Percentiles rank a stretch among this genome's conserved stretches.
These are phyloP conservation scores for Mechanitis messenoides DNA, from an alignment of 2,888 invertebrate species.

Conservation along the genomic window DNA sequence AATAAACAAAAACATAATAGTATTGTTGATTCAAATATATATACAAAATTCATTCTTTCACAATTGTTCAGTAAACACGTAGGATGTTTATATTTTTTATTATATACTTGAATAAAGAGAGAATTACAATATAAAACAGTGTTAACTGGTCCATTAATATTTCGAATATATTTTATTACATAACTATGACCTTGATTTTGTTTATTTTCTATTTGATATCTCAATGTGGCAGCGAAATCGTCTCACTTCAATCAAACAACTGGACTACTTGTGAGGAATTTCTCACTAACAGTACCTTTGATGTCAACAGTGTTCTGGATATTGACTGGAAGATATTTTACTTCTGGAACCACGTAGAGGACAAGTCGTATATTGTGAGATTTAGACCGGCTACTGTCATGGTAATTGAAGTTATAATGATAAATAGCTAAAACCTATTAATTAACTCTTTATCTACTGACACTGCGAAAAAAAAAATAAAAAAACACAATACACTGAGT, in stretches of 20 bases:
- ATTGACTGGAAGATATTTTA: slow-evolving; percentile 57
- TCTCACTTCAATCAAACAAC: slow-evolving; percentile 30
- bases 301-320: slow-evolving; percentile 39
- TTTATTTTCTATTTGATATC: background rate
- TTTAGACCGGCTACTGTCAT: slow-evolving; percentile 41
- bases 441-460: too few species aligned
- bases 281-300: slow-evolving; percentile 39
- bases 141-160: background rate
- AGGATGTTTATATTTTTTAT: too few species aligned
- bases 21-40: too few species aligned
- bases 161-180: background rate
- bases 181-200: slow-evolving; percentile 7
- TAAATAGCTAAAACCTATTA: too few species aligned
- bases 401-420: slow-evolving; percentile 35
- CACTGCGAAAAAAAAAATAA: too few species aligned
- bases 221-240: background rate
- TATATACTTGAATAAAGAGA: too few species aligned
- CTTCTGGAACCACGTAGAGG: slow-evolving; percentile 44
- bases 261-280: slow-evolving; percentile 53
- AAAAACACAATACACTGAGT: too few species aligned
- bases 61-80: too few species aligned
- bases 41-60: too few species aligned
- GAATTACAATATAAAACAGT: too few species aligned
- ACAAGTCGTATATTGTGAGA: slow-evolving; percentile 40
- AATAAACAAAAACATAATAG: too few species aligned